phyloP scores from a whole-genome alignment of 2,113 vertebrate species.

The Eublepharis macularius region DNA sequence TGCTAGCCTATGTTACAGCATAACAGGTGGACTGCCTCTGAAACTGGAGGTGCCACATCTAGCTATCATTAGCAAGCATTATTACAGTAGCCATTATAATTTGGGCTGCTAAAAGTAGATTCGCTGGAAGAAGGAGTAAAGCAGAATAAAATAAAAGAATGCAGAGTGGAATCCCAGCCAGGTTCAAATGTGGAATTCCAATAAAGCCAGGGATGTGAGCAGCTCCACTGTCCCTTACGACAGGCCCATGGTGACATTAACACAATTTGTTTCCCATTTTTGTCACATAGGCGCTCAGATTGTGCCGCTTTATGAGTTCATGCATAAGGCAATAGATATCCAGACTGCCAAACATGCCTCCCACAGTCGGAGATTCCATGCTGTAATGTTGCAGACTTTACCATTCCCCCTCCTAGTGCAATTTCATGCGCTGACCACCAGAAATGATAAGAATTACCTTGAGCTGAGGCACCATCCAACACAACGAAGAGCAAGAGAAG shows the following conservation, averaged over 20 bases:
- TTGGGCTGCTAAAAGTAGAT: no score
- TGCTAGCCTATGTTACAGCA: not conserved
- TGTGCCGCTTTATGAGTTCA: not conserved
- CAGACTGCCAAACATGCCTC: not conserved
- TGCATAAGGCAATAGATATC: not conserved
- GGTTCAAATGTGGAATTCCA: no score
- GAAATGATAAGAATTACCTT: slow-evolving; percentile 27
- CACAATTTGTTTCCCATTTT: not conserved
- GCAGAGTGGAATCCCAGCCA: no score
- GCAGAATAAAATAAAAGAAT: no score
- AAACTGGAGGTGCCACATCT: not conserved
- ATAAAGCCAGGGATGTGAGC: not conserved
- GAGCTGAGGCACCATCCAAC: not conserved
- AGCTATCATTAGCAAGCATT: not conserved
- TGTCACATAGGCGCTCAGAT: not conserved
- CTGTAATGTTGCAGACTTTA: not conserved
- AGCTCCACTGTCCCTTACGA: not conserved
- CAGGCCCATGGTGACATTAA: not conserved
- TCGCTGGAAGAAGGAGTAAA: no score
- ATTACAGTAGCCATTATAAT: no score
- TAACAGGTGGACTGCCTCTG: not conserved
- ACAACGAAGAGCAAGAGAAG: slow-evolving; percentile 24
- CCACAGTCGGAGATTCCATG: not conserved
- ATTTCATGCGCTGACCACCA: not conserved
- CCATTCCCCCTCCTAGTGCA: not conserved